A percentile compares a stretch with the other conserved stretches of the same genome.
Conservation (phyloP, 2,797 vertebrate species). For the Myioborus melanocephalus region DNA sequence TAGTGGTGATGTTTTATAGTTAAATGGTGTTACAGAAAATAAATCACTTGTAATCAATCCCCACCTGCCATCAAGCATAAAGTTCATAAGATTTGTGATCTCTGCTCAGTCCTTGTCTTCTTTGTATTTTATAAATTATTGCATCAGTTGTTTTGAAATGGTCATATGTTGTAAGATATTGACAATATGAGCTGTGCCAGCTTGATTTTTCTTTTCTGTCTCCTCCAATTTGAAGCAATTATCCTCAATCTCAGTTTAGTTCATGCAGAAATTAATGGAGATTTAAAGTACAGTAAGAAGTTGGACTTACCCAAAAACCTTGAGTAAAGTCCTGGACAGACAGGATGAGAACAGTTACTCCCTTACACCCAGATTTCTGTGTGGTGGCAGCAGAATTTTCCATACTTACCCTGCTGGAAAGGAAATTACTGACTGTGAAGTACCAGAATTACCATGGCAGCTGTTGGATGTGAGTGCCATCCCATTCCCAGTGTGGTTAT, state of each 20-base stretch:
- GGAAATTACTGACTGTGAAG: background rate
- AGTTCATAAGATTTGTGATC: background rate
- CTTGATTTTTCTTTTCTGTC: background rate
- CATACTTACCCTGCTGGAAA: background rate
- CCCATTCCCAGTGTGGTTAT: background rate
- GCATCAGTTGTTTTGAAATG: background rate
- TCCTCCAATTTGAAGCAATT: background rate
- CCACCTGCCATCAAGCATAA: background rate
- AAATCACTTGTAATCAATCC: background rate
- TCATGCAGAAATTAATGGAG: background rate
- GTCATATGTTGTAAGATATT: background rate
- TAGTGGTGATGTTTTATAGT: slow-evolving; percentile 5
- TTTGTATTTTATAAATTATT: background rate
- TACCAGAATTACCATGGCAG: background rate
- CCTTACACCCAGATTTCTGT: background rate
- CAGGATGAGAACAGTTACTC: background rate
- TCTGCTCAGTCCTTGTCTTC: background rate
- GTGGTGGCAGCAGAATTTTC: background rate
- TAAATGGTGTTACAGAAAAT: slow-evolving; percentile 47
- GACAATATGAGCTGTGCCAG: background rate
- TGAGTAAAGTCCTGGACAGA: background rate
- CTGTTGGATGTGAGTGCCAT: background rate
- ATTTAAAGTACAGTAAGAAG: background rate
- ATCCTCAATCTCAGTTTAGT: background rate
- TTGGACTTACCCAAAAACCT: background rate